Evolutionary conservation across 2,888 invertebrate species (phyloP), one percentile per base, ranked within the genome.

Genomic region (Synanthedon myopaeformis): DNA sequence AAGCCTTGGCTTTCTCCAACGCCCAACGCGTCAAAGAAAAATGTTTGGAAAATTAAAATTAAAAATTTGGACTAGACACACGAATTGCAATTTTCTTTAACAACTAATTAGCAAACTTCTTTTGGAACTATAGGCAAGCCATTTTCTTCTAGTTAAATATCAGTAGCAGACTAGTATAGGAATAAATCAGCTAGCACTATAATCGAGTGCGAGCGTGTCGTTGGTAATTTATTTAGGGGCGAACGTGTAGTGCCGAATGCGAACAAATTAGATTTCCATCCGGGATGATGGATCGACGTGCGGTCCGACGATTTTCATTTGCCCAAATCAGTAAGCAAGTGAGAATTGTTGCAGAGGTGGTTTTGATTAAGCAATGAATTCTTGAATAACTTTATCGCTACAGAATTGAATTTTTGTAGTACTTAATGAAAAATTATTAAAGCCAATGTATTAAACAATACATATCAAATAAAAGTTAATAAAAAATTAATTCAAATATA

Each of bases 211-310:
- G 64, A 63, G 69, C 65, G 70, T 72, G 75, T 66, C 70, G 67
- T 59, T 63, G 61, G 70, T 84, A 83, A 84, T 78, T 76, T 76
- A 67, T 72, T 84, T 84, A 82, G 67, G 68, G 67, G 64, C 62
- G 69, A 70, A 64, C 69, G 72, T 72, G 67, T 69, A 69, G 69
- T 68, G 72, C 71, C 74, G 71, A 79, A 75, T 70, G 74, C 65
- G 70, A 62, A 61, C 66, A 78, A 82, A 85, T 86, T 84, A 76
- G 78, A 85, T 85, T 79, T 80, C 74, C 83, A 82, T 82, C 68
- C 65, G 57, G 68, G 72, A 79, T 85, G 84, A 85, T 76, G 79
- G 83, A 84, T 84, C 72, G 77, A 59, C 57, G 58, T 52, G 41
- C 41, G 57, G 54, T 55, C 52, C 51, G 51, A 12, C 17, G 51